Base-by-base conservation (phyloP, 92 coral and sea anemone genomes). In the Actinostola sp. region DNA sequence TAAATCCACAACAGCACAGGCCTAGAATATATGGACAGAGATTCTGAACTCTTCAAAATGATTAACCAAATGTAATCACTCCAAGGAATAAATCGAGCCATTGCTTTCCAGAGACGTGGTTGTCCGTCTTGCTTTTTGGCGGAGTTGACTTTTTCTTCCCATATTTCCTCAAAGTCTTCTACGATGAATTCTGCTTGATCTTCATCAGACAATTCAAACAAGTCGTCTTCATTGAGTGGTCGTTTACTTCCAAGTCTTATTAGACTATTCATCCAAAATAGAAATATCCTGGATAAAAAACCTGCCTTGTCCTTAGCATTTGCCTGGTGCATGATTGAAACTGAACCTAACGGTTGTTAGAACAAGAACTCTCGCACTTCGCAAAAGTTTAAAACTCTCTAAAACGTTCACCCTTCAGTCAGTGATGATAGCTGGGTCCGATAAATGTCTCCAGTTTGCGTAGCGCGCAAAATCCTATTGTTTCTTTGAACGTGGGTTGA, bases 71-170 rank as follows among this genome's bases (percentile, higher is more conserved):
- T 10, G 24, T 31, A 74, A 15, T 49, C 51, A 16, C 33, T 45
- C 12, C 32, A 15, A 48, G 61, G n/a, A 62, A 74, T 35, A 20
- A 62, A 59, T n/a, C 49, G 20, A 11, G 23, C 8, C 62, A 74
- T 32, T 26, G 70, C 71, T 63, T 43, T 45, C 80, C 80, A 74
- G 8, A 74, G 53, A 20, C 80, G 56, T 28, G 80, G 80, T 16
- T 34, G 50, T 39, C 49, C 15, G 42, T 16, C 35, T 1, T 31
- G 23, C 3, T 15, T 16, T 24, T 34, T 16, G 8, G 80, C 80
- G 0, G 8, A 9, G 34, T 62, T 50, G 15, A 60, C n/a, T 45
- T 73, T 70, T 10, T 29, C 13, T 58, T 61, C 14, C 79, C 79
- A 73, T 30, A 51, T 42, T 52, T 49, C 51, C 9, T 75, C 72